Percentiles rank a stretch among this genome's conserved stretches.
Evolutionary conservation across 2,888 invertebrate genomes (phyloP).

Genomic region (Pemphredon lugubris): DNA sequence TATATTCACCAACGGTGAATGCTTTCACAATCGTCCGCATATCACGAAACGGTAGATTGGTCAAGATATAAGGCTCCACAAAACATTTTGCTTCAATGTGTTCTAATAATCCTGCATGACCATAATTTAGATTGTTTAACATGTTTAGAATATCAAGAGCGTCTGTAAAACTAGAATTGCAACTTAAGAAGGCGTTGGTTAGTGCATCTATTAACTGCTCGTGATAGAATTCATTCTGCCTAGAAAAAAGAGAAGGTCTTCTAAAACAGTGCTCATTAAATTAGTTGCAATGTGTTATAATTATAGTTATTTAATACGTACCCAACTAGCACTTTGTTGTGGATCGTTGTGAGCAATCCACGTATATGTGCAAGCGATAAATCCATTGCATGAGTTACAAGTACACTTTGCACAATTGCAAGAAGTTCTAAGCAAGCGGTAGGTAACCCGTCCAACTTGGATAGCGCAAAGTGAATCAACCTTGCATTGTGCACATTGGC

Average conservation of each 20-base stretch:
- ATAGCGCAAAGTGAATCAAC: neutral
- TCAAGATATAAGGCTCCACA: conserved; percentile 80
- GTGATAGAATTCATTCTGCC: conserved; percentile 21
- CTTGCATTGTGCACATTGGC: too few species aligned
- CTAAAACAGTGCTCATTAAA: neutral
- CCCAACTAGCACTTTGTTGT: neutral
- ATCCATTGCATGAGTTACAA: neutral
- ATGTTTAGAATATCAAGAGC: conserved; percentile 78
- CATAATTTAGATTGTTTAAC: conserved; percentile 81
- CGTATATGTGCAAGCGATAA: neutral
- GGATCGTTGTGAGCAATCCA: conserved; percentile 1
- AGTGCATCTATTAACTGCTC: conserved; percentile 81
- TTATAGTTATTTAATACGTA: conserved; percentile 13
- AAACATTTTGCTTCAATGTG: conserved; percentile 83
- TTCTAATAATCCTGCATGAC: conserved; percentile 83
- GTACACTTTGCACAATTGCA: neutral
- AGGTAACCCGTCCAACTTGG: neutral
- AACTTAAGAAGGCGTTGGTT: conserved; percentile 68
- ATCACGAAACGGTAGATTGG: conserved; percentile 78
- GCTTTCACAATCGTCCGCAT: conserved; percentile 83
- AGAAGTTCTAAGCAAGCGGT: neutral
- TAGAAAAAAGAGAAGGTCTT: conserved; percentile 11
- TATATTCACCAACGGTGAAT: conserved; percentile 84
- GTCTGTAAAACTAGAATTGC: conserved; percentile 82
- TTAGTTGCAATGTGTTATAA: neutral